Evolutionary conservation across 2,113 vertebrate species (phyloP).

Genomic region (Cyphomyrus plagiostoma): DNA sequence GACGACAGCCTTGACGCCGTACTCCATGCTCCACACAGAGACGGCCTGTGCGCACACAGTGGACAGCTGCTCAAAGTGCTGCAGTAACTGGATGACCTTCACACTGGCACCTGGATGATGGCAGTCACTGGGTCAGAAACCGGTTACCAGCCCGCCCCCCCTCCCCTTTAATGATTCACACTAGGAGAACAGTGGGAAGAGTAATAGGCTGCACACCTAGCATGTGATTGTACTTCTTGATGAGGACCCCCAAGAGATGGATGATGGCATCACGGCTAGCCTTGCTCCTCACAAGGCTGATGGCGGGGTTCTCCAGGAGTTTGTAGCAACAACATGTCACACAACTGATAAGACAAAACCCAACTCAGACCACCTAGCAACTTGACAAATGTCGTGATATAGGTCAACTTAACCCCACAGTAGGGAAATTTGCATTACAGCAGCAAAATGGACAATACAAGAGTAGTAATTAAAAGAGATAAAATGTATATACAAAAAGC

Average conservation of each 20-base stretch:
- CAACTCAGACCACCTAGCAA: not conserved
- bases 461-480: no score
- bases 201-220: constrained; percentile 66
- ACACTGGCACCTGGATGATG: constrained; percentile 70
- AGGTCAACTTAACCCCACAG: no score
- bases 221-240: constrained; percentile 79
- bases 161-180: no score
- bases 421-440: no score
- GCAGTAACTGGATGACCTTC: constrained; percentile 85
- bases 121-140: not conserved
- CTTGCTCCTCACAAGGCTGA: constrained; percentile 76
- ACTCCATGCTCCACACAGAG: constrained; percentile 78
- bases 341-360: constrained; percentile 59
- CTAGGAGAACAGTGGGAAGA: not conserved
- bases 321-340: constrained; percentile 85
- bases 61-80: constrained; percentile 88
- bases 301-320: constrained; percentile 82
- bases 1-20: constrained; percentile 79
- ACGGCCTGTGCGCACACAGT: constrained; percentile 78
- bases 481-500: no score
- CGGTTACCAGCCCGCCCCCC: not conserved
- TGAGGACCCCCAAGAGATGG: constrained; percentile 74
- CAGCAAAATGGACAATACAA: no score
- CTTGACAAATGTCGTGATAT: not conserved
- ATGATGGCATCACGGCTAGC: constrained; percentile 69